phyloP scores from a whole-genome alignment of 2,797 vertebrate species.

The Enteromius fasciolatus region DNA sequence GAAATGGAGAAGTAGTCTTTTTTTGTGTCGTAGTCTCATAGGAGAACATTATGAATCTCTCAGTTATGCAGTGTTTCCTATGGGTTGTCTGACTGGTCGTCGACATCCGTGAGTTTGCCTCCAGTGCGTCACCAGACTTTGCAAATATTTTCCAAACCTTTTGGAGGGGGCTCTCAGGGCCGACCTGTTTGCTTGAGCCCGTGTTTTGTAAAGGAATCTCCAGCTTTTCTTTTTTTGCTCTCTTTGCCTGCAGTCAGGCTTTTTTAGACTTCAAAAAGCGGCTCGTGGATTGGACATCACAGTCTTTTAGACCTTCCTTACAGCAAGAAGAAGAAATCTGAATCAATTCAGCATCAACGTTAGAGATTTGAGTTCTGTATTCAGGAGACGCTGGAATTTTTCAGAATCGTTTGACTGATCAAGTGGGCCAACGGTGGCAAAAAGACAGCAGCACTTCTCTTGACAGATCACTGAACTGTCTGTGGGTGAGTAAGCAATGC shows the following conservation, averaged over 20 bases:
- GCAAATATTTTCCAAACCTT: slow-evolving; percentile 35
- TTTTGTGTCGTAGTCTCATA: background rate
- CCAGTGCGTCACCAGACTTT: slow-evolving; percentile 29
- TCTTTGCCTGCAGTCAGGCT: slow-evolving; percentile 14
- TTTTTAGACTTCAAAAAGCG: slow-evolving; percentile 35
- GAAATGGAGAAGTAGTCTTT: slow-evolving; percentile 27
- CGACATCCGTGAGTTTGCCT: slow-evolving; percentile 2
- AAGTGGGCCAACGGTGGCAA: slow-evolving; percentile 35
- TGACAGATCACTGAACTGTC: slow-evolving; percentile 44
- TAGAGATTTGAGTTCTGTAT: slow-evolving; percentile 18
- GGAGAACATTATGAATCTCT: slow-evolving; percentile 48
- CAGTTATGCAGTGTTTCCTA: slow-evolving; percentile 53
- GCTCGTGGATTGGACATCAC: slow-evolving; percentile 16
- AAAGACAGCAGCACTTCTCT: slow-evolving; percentile 2
- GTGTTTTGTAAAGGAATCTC: slow-evolving; percentile 41
- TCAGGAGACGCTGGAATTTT: slow-evolving; percentile 26
- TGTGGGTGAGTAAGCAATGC: slow-evolving; percentile 64
- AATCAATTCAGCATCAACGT: slow-evolving; percentile 5
- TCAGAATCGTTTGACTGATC: slow-evolving; percentile 2
- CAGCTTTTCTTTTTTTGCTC: background rate
- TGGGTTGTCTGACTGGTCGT: slow-evolving; percentile 30
- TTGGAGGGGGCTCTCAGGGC: slow-evolving; percentile 16
- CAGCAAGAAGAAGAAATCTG: background rate
- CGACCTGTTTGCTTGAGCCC: slow-evolving; percentile 38
- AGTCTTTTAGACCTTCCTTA: background rate